A percentile compares a stretch with the other conserved stretches of the same genome.
phyloP scores from a whole-genome alignment of 2,797 vertebrate species.

The Carapus acus region DNA sequence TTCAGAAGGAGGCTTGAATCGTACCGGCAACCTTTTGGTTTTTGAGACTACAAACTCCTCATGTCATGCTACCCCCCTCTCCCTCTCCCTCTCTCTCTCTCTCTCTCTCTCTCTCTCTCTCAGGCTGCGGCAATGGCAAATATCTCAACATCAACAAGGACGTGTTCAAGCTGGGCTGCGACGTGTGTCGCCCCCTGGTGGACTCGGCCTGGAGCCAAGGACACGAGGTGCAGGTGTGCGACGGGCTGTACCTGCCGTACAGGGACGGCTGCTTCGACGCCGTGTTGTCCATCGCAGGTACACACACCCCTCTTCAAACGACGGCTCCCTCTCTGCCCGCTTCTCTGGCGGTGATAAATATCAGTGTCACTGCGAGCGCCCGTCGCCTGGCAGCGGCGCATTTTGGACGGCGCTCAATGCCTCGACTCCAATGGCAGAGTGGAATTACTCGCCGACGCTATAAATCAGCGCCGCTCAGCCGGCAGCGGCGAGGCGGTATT shows the following conservation, averaged over 20 bases:
- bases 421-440: conserved; percentile 25
- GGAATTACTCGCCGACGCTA: conserved; percentile 36
- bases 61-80: neutral
- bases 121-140: conserved; percentile 80
- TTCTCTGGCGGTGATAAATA: conserved; percentile 36
- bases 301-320: neutral
- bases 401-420: conserved; percentile 36
- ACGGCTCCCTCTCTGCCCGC: too few relatives aligned
- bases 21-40: too few relatives aligned
- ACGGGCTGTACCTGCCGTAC: conserved; percentile 69
- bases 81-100: conserved; percentile 4
- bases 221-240: conserved; percentile 70
- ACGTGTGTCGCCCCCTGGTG: conserved; percentile 73
- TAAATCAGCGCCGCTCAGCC: conserved; percentile 12
- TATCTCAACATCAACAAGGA: conserved; percentile 77
- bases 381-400: conserved; percentile 42
- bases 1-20: too few relatives aligned
- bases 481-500: too few relatives aligned
- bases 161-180: conserved; percentile 73
- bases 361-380: conserved; percentile 34
- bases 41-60: too few relatives aligned
- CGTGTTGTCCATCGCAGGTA: conserved; percentile 71
- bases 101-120: conserved; percentile 9
- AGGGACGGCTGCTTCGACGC: conserved; percentile 69
- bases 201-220: conserved; percentile 70